Base-by-base conservation (phyloP, 2,797 vertebrate genomes). In the Cyprinella venusta region DNA sequence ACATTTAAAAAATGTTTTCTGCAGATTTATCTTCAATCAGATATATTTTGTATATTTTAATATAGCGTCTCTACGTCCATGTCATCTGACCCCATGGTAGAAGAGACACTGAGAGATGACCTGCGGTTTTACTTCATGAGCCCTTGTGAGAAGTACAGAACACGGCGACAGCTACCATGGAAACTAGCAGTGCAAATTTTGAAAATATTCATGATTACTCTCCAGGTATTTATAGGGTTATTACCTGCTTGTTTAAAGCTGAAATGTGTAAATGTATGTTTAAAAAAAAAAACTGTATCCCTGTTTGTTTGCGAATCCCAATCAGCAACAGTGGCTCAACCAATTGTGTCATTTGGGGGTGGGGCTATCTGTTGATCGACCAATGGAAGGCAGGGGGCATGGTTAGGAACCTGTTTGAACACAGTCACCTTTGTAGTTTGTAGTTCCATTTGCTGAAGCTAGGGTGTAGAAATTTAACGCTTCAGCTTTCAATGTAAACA, bases 91-190 rank as follows among this genome's bases (percentile, higher is more conserved):
- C 86, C 94, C 50, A 82, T 93, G 71, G 95, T 94, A 59, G 92
- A 94, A 88, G 85, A 91, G 0, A 87, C 80, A 13, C 91, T 99
- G 85, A 95, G 95, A 90, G 95, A 98, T 86, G 98, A 99, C 90
- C 93, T 99, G 82, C 96, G 87, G 86, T 99, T 96, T 90, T 99
- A 98, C 92, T 99, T 99, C 89, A 99, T 99, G 98, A 99, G 94
- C 84, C 98, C 98, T 0, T 99, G 98, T 95, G 97, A 99, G 91
- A 99, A 99, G 90, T 99, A 97, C 92, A 93, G 93, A 91, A 95
- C 97, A 84, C 93, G 97, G 78, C 88, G 64, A 72, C 96, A 97
- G 76, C 89, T 97, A 59, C 98, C 98, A 0, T 99, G 97, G 98
- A 99, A 99, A 89, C 89, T 99, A 79, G 95, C 93, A n/a, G 92